These are phyloP conservation scores for Colius striatus DNA, from an alignment of 2,113 vertebrate species.

Conservation along the genomic window DNA sequence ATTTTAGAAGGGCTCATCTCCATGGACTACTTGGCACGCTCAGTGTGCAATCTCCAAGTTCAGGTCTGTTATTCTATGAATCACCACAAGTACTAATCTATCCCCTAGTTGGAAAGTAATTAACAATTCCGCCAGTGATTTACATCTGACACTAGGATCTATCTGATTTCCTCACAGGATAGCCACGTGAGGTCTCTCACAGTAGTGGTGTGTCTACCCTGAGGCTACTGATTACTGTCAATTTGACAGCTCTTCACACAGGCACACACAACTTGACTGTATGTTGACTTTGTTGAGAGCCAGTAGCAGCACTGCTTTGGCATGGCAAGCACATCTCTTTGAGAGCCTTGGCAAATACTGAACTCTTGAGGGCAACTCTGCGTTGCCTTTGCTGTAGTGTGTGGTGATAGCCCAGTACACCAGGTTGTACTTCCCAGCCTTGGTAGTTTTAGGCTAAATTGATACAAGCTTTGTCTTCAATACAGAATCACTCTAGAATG, in stretches of 20 bases:
- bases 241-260: fast-evolving
- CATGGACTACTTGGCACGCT: not conserved
- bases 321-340: not conserved
- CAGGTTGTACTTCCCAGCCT: not conserved
- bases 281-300: not conserved
- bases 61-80: not conserved
- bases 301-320: not conserved
- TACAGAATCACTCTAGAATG: not conserved
- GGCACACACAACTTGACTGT: not conserved
- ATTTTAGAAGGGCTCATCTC: not conserved
- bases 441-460: not conserved
- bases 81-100: not conserved
- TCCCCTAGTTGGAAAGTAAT: not conserved
- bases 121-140: not conserved
- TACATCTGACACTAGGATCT: not conserved
- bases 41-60: not conserved
- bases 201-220: fast-evolving
- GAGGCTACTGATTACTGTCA: fast-evolving
- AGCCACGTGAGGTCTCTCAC: fast-evolving
- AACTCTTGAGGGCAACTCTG: not conserved
- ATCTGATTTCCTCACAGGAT: not conserved
- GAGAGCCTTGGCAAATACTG: fast-evolving
- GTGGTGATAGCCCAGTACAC: no score
- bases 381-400: fast-evolving
- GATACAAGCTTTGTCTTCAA: not conserved